These are phyloP conservation scores for Oenanthe oenanthe DNA, from an alignment of 2,113 vertebrate genomes.

Conservation along the genomic window DNA sequence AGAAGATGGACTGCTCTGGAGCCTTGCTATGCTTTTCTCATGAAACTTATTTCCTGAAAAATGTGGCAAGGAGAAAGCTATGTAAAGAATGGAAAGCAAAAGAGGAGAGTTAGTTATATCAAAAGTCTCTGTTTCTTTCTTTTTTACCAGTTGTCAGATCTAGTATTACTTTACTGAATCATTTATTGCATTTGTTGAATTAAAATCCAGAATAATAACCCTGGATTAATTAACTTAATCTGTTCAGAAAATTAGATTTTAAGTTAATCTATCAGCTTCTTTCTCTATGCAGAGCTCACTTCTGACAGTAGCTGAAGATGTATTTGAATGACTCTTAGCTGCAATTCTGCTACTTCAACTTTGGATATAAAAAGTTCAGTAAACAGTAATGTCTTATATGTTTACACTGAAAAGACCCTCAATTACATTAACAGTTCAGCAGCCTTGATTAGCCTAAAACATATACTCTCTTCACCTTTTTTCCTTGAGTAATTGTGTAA, in stretches of 20 bases:
- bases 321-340: neutral
- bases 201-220: neutral
- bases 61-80: neutral
- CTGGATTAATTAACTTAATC: neutral
- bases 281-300: neutral
- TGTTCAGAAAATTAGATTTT: neutral
- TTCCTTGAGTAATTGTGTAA: neutral
- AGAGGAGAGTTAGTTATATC: neutral
- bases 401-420: neutral
- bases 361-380: neutral
- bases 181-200: conserved; percentile 4
- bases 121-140: neutral
- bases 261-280: neutral
- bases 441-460: neutral
- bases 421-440: neutral
- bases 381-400: neutral
- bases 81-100: neutral
- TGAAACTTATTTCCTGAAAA: neutral
- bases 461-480: neutral
- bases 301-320: neutral
- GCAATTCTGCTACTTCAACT: neutral
- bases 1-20: conserved; percentile 33
- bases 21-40: neutral
- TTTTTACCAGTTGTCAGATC: neutral
- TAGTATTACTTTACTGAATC: neutral